A percentile compares a stretch with the other conserved stretches of the same genome.
phyloP scores from a whole-genome alignment of 2,888 invertebrate genomes.

The Sarcophaga caerulescens region DNA sequence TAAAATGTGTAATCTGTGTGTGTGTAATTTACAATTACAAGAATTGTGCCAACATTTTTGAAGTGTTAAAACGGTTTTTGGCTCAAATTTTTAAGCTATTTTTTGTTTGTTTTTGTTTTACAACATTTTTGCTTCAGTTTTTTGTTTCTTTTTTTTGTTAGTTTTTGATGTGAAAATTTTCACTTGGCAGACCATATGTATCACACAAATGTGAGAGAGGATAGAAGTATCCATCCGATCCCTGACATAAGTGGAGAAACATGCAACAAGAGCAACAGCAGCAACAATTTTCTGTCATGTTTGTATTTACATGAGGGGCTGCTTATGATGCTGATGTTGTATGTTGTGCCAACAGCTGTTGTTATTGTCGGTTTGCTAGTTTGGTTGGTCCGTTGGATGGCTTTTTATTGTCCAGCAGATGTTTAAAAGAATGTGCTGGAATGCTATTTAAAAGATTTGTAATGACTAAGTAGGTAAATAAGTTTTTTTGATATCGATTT shows the following conservation, averaged over 20 bases:
- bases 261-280: slow-evolving; percentile 2
- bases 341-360: slow-evolving; percentile 65
- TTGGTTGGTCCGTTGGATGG: slow-evolving; percentile 24
- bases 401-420: slow-evolving; percentile 17
- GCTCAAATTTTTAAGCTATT: slow-evolving; percentile 46
- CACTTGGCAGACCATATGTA: slow-evolving; percentile 1
- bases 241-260: background rate
- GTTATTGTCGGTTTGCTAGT: slow-evolving; percentile 42
- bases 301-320: slow-evolving; percentile 41
- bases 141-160: background rate
- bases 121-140: slow-evolving; percentile 15
- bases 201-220: background rate
- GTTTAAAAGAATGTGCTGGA: background rate
- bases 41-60: slow-evolving; percentile 59
- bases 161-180: slow-evolving; percentile 9
- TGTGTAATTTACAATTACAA: slow-evolving; percentile 46
- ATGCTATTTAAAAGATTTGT: too few relatives aligned
- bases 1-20: background rate
- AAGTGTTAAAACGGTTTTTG: slow-evolving; percentile 59
- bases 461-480: too few relatives aligned
- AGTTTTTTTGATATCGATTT: too few relatives aligned
- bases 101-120: slow-evolving; percentile 24
- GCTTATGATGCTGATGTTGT: slow-evolving; percentile 16
- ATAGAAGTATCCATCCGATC: background rate
- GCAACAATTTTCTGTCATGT: slow-evolving; percentile 43